Evolutionary conservation across 2,888 invertebrate genomes (phyloP).

Genomic region (Euzetes globulus): DNA sequence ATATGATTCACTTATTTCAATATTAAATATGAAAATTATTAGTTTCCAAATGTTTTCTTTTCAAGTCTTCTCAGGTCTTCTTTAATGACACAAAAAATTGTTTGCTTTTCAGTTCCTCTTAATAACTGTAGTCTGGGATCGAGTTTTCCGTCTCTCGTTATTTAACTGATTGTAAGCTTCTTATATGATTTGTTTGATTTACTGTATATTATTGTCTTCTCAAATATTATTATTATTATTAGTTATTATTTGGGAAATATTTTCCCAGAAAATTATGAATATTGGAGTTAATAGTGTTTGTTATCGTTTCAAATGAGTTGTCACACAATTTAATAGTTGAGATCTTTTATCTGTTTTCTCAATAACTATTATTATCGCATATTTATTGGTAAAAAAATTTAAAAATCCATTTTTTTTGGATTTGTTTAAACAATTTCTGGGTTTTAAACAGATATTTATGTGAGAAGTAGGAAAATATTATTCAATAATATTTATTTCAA

Average conservation of each 20-base stretch:
- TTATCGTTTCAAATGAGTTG: neutral
- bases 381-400: neutral
- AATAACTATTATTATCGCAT: neutral
- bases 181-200: neutral
- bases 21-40: constrained; percentile 12
- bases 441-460: neutral
- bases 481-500: neutral
- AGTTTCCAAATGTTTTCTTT: neutral
- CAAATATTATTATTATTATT: neutral
- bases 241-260: neutral
- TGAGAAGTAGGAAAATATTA: neutral
- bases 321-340: neutral
- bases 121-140: neutral
- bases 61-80: neutral
- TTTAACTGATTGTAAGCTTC: neutral
- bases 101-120: too few species aligned
- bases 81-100: neutral
- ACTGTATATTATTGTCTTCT: neutral
- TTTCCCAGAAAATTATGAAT: neutral
- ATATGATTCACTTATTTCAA: constrained; percentile 1
- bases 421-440: neutral
- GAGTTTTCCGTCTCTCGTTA: neutral
- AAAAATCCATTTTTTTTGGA: neutral
- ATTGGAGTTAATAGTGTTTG: neutral
- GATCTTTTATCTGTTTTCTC: neutral